Evolutionary conservation across 2,113 vertebrate genomes (phyloP).

Genomic region (Notechis scutatus): DNA sequence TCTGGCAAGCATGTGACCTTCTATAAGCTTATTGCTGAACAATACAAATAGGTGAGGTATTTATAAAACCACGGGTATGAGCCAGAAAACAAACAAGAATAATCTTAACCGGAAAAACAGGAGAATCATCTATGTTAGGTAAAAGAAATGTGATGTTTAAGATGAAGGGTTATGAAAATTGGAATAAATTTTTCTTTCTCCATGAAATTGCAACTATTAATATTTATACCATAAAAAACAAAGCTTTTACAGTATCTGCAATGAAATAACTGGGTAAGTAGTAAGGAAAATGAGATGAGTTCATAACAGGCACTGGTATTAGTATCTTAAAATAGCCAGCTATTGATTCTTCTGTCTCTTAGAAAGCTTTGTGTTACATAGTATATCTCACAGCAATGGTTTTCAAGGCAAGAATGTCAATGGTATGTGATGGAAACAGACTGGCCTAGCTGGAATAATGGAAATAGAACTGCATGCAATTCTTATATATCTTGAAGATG

Average conservation of each 20-base stretch:
- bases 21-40: background rate
- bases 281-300: background rate
- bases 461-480: background rate
- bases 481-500: background rate
- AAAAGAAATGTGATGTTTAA: background rate
- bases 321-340: background rate
- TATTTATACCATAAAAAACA: background rate
- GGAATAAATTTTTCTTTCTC: background rate
- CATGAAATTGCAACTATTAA: background rate
- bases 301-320: background rate
- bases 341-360: background rate
- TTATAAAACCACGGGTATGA: background rate
- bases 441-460: background rate
- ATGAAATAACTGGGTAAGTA: background rate
- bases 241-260: background rate
- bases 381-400: background rate
- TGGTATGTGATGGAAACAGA: background rate
- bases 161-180: background rate
- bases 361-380: background rate
- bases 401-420: background rate
- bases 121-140: background rate
- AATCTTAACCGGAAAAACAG: background rate
- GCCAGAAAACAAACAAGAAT: background rate
- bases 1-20: background rate
- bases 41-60: background rate